Evolutionary conservation across 2,113 vertebrate species (phyloP).

Genomic region (Zootoca vivipara): DNA sequence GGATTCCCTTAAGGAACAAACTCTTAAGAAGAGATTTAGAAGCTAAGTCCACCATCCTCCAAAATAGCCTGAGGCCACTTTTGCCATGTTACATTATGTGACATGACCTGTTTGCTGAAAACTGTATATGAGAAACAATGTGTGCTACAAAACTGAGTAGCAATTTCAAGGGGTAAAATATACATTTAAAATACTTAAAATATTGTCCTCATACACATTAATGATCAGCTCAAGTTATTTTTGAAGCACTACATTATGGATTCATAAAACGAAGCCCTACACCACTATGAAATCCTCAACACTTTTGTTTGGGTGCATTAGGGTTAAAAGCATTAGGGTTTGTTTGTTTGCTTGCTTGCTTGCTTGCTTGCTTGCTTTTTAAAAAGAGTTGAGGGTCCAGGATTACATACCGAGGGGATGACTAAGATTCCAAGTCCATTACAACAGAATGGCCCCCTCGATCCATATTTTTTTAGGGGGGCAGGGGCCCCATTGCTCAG

Average conservation of each 20-base stretch:
- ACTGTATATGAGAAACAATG: conserved; percentile 19
- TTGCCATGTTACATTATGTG: conserved; percentile 30
- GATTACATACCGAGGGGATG: conserved; percentile 4
- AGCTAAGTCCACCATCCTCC: conserved; percentile 13
- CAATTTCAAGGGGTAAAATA: conserved; percentile 14
- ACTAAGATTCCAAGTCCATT: background rate
- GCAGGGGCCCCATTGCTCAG: too few species aligned
- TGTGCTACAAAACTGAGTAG: conserved; percentile 1
- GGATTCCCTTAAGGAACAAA: background rate
- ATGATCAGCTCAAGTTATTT: background rate
- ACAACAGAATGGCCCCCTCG: background rate
- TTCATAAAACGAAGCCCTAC: background rate
- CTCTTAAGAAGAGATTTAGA: conserved; percentile 27
- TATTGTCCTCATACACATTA: background rate
- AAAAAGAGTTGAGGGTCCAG: background rate
- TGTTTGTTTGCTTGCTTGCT: background rate
- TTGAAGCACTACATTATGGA: background rate
- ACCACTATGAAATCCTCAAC: background rate
- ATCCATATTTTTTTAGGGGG: too few species aligned
- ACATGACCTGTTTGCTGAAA: conserved; percentile 34
- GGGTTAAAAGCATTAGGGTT: background rate
- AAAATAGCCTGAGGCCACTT: conserved; percentile 43
- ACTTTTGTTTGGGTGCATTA: conserved; percentile 10
- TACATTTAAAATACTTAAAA: conserved; percentile 20
- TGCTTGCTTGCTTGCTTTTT: background rate